Base-by-base conservation (phyloP, 2,797 vertebrate genomes). In the Ptychobarbus kaznakovi region DNA sequence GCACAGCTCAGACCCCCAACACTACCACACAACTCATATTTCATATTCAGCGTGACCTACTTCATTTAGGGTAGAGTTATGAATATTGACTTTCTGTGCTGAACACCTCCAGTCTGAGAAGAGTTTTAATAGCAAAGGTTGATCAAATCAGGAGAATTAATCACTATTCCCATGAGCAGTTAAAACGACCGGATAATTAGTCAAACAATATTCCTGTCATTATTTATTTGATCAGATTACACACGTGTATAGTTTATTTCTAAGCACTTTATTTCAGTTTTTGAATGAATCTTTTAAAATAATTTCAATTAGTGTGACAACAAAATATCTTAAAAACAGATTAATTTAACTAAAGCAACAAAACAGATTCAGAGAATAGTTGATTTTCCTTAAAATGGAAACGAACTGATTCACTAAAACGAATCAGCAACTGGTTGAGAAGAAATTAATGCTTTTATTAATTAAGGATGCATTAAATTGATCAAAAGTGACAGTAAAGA, bases 11-110 rank as follows among this genome's bases (percentile, higher is more conserved):
- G 35, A 83, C 65, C 58, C 77, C 74, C 49, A 35, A 84, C 82
- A 25, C 76, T 66, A 73, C 77, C 83, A 79, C 70, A 84, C 76
- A 86, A 69, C 65, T 73, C 18, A 53, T 20, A 38, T 44, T 49
- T 69, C 42, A 65, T 72, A 63, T 81, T 75, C 53, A 74, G 42
- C 18, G 0, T 80, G 79, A 68, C 79, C n/a, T 46, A 42, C 49
- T 76, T 76, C 6, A 85, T 69, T 80, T 46, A n/a, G 42, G 32
- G 40, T 28, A 65, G 32, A 77, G 18, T 44, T 38, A 63, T 46
- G 65, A 44, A 80, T 44, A 51, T 65, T 56, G 18, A 58, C 65
- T 82, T 42, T 75, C 56, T 69, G 42, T 75, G 20, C 74, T 56
- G 58, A 69, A 51, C 44, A 75, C 70, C 28, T 66, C n/a, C 22